phyloP scores from a whole-genome alignment of 2,113 vertebrate genomes.

The Entelurus aequoreus region DNA sequence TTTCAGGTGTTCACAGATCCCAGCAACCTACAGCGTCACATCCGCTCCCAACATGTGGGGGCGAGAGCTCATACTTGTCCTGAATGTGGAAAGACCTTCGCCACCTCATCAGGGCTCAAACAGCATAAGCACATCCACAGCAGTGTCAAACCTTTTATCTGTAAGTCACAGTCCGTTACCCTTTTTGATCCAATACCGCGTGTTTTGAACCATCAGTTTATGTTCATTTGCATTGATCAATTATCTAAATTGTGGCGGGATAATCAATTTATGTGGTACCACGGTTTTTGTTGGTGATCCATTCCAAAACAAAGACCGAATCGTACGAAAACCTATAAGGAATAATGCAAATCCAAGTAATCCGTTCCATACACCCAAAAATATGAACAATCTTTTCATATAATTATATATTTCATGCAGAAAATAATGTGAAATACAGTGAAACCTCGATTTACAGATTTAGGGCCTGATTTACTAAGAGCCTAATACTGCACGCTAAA shows the following conservation, averaged over 20 bases:
- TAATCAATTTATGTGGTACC: background rate
- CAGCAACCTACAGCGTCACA: conserved; percentile 98
- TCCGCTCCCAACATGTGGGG: conserved; percentile 96
- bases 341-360: no score
- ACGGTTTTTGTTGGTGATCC: no score
- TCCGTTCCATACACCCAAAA: no score
- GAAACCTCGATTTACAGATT: no score
- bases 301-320: no score
- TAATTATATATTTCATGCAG: no score
- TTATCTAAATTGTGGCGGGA: background rate
- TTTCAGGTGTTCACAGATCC: conserved; percentile 96
- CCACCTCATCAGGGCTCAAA: conserved; percentile 97
- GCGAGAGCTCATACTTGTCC: conserved; percentile 95
- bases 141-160: conserved; percentile 99
- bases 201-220: conserved; percentile 4
- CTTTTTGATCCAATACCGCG: background rate
- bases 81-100: conserved; percentile 98
- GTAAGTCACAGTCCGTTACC: conserved; percentile 78
- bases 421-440: no score
- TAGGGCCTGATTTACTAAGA: no score
- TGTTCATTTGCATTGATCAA: background rate
- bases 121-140: conserved; percentile 99
- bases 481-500: no score
- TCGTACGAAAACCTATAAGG: no score
- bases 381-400: no score